Conservation (phyloP, 1,140 invertebrate genomes). For the Pachypsylla venusta region DNA sequence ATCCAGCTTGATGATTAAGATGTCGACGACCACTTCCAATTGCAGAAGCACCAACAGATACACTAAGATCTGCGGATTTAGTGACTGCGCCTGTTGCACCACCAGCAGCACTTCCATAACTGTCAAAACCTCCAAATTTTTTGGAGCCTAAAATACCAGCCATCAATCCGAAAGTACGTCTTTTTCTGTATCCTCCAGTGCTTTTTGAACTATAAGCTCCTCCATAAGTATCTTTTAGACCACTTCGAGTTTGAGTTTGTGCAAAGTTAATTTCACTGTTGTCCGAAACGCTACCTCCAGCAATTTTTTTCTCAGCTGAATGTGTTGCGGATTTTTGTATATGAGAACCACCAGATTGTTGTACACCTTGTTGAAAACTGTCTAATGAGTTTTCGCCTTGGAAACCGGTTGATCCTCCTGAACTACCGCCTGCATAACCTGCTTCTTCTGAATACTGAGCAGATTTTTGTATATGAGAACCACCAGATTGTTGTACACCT, state of each 20-base stretch:
- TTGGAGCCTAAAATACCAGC: background rate
- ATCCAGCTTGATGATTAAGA: too few species aligned
- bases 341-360: too few species aligned
- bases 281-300: background rate
- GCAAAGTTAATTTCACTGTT: constrained; percentile 6
- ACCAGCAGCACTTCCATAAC: background rate
- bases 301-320: too few species aligned
- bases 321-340: too few species aligned
- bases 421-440: too few species aligned
- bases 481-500: too few species aligned
- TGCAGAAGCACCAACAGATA: background rate
- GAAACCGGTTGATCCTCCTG: background rate
- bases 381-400: too few species aligned
- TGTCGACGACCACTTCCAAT: background rate
- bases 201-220: background rate
- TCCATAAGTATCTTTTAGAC: background rate
- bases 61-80: background rate
- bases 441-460: too few species aligned
- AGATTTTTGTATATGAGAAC: too few species aligned
- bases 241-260: background rate
- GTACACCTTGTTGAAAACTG: too few species aligned
- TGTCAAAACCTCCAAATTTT: background rate
- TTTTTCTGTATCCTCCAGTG: background rate
- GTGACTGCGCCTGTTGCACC: background rate
- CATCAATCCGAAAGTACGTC: background rate